phyloP scores from a whole-genome alignment of 2,888 invertebrate genomes.

The Watsonalla binaria region DNA sequence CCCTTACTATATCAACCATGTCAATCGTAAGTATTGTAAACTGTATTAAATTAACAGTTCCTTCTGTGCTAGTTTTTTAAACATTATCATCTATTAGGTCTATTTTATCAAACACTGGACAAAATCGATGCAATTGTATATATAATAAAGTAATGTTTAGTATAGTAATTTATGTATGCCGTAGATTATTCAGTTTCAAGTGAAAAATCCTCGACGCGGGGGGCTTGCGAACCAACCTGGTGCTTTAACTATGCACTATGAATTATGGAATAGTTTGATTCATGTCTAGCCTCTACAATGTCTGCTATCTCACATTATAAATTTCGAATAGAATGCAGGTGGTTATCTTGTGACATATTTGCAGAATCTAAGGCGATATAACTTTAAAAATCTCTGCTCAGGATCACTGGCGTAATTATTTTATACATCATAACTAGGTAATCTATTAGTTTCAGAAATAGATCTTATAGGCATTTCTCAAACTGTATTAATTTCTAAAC shows the following conservation, averaged over 20 bases:
- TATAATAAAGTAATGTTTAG: neutral
- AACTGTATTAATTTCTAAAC: no score
- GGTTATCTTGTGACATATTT: conserved; percentile 8
- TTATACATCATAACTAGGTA: no score
- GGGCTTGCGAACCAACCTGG: conserved; percentile 46
- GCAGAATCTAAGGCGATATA: no score
- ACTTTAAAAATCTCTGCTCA: no score
- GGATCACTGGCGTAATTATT: no score
- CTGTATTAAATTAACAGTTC: no score
- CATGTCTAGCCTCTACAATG: conserved; percentile 52
- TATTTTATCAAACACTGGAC: no score
- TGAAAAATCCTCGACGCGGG: conserved; percentile 71
- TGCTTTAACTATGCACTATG: conserved; percentile 62
- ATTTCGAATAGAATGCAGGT: conserved; percentile 34
- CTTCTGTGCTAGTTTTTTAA: neutral
- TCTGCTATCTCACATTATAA: conserved; percentile 39
- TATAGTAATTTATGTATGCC: conserved; percentile 43
- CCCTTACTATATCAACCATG: conserved; percentile 97
- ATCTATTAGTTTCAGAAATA: no score
- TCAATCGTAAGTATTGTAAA: conserved; percentile 87
- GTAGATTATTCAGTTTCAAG: conserved; percentile 45
- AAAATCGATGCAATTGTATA: no score
- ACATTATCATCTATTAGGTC: no score
- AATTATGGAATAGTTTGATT: conserved; percentile 69
- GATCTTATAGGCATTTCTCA: no score